A percentile compares a stretch with the other conserved stretches of the same genome.
These are phyloP conservation scores for Cydia pomonella DNA, from an alignment of 1,140 invertebrate species.

Conservation along the genomic window DNA sequence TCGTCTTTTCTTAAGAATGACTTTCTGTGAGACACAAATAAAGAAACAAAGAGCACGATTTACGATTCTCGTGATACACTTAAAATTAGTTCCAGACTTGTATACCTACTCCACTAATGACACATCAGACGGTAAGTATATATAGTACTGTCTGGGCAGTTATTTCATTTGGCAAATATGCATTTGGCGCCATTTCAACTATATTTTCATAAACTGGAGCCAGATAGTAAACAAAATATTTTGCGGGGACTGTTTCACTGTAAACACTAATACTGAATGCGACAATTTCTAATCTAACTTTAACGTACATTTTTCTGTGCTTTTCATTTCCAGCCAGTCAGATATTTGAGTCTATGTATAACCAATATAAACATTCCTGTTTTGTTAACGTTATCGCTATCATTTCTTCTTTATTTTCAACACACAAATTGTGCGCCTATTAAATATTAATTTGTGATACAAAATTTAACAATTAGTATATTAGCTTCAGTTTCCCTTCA, in stretches of 20 bases:
- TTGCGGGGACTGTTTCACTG: conserved; percentile 47
- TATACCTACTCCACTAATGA: conserved; percentile 29
- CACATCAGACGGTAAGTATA: conserved; percentile 44
- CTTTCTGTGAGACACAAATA: conserved; percentile 1
- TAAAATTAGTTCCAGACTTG: conserved; percentile 40
- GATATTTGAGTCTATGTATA: too few species aligned
- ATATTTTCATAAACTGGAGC: conserved; percentile 51
- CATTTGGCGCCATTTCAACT: conserved; percentile 70
- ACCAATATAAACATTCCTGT: background rate
- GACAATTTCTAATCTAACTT: background rate
- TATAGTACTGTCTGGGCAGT: conserved; percentile 65
- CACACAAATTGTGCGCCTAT: too few species aligned
- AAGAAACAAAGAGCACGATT: background rate
- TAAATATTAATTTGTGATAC: too few species aligned
- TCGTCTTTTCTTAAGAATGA: background rate
- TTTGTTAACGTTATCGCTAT: background rate
- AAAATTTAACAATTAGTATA: too few species aligned
- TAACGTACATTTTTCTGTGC: background rate
- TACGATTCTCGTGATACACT: conserved; percentile 20
- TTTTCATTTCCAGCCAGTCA: too few species aligned
- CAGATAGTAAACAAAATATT: conserved; percentile 54
- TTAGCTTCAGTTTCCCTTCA: too few species aligned
- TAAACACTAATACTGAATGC: conserved; percentile 50
- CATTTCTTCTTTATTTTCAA: background rate
- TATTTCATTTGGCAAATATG: conserved; percentile 72